Evolutionary conservation across 1,140 invertebrate genomes (phyloP).

Genomic region (Drosophila busckii): DNA sequence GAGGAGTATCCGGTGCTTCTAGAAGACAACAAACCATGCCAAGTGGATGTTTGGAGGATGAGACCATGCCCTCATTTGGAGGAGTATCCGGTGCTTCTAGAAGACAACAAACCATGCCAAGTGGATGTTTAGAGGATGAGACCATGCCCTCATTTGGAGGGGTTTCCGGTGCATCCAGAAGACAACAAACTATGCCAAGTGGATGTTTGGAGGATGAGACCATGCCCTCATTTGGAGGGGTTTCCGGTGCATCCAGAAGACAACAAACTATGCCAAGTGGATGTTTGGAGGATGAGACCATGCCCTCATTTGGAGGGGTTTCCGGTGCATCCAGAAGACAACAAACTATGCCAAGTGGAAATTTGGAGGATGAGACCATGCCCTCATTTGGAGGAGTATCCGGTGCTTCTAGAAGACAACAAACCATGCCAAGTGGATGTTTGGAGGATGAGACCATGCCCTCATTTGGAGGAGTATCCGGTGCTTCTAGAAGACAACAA

Average conservation of each 20-base stretch:
- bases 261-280: neutral
- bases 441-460: conserved; percentile 13
- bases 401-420: conserved; percentile 18
- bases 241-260: neutral
- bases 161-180: neutral
- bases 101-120: neutral
- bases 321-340: neutral
- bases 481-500: conserved; percentile 1
- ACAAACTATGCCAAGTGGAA: conserved; percentile 10
- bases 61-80: neutral
- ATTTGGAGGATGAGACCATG: conserved; percentile 22
- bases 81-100: neutral
- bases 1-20: neutral
- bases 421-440: neutral
- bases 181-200: conserved; percentile 1
- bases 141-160: neutral
- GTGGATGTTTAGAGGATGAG: conserved; percentile 1
- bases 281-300: conserved; percentile 5
- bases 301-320: conserved; percentile 1
- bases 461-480: conserved; percentile 2
- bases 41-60: neutral
- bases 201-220: conserved; percentile 1
- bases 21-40: neutral
- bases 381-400: conserved; percentile 16
- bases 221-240: conserved; percentile 9